Conservation (phyloP, 1,140 invertebrate genomes). For the Ruditapes philippinarum region DNA sequence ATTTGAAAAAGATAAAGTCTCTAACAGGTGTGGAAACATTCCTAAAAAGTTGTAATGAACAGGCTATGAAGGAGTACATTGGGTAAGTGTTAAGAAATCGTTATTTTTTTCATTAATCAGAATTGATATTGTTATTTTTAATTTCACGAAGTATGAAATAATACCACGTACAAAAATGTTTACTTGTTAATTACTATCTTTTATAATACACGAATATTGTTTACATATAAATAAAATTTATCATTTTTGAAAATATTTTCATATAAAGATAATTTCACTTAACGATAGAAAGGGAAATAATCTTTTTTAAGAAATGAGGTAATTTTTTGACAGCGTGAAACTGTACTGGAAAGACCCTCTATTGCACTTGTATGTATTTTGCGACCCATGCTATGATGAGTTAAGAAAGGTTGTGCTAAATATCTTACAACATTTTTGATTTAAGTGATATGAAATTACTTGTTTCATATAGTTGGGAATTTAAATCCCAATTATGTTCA, state of each 20-base stretch:
- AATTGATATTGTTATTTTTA: too few relatives aligned
- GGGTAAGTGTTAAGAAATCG: slow-evolving; percentile 65
- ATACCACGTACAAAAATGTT: too few relatives aligned
- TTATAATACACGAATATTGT: too few relatives aligned
- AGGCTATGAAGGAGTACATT: slow-evolving; percentile 64
- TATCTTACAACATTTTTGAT: slow-evolving; percentile 3
- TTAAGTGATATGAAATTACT: slow-evolving; percentile 42
- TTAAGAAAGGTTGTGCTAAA: slow-evolving; percentile 3
- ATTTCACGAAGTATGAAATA: too few relatives aligned
- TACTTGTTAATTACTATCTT: too few relatives aligned
- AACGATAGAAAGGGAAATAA: too few relatives aligned
- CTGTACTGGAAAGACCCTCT: slow-evolving; percentile 29
- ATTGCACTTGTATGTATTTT: slow-evolving; percentile 22
- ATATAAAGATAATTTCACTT: too few relatives aligned
- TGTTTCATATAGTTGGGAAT: too few relatives aligned
- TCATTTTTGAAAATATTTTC: too few relatives aligned
- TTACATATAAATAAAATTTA: too few relatives aligned
- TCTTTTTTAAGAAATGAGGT: slow-evolving; percentile 12
- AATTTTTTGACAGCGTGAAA: slow-evolving; percentile 31
- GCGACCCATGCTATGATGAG: slow-evolving; percentile 19
- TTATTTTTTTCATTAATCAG: too few relatives aligned
- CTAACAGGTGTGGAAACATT: slow-evolving; percentile 71
- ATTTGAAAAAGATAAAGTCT: slow-evolving; percentile 69
- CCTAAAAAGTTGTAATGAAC: slow-evolving; percentile 67
- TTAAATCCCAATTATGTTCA: too few relatives aligned